These are phyloP conservation scores for Otolemur crassicaudatus DNA, from an alignment of 2,797 vertebrate species.

Conservation along the genomic window DNA sequence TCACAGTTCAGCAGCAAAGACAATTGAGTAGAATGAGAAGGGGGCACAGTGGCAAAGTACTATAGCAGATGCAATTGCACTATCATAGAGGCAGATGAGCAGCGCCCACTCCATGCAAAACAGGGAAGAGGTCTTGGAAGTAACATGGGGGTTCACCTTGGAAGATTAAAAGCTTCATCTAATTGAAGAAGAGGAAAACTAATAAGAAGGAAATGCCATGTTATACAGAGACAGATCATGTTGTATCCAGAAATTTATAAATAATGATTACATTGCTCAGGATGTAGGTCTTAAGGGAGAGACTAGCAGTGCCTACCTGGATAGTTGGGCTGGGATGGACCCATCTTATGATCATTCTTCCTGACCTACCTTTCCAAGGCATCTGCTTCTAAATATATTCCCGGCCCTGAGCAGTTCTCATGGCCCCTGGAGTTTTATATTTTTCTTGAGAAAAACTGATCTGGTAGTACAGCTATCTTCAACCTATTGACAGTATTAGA, in stretches of 20 bases:
- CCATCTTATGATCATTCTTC: not conserved
- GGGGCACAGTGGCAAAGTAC: not conserved
- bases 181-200: not conserved
- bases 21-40: too few species aligned
- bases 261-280: not conserved
- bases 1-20: not conserved
- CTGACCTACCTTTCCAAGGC: not conserved
- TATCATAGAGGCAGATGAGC: rapidly evolving
- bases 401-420: too few species aligned
- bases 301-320: rapidly evolving
- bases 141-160: not conserved
- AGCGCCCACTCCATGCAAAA: not conserved
- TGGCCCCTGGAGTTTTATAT: not conserved
- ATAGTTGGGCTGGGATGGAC: not conserved
- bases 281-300: too few species aligned
- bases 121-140: not conserved
- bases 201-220: not conserved
- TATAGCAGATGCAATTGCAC: too few species aligned
- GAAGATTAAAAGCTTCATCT: not conserved
- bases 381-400: not conserved
- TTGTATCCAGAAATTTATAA: not conserved
- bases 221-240: not conserved
- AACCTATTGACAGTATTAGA: not conserved
- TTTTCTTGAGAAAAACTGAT: not conserved
- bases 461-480: not conserved